These are phyloP conservation scores for Leptinotarsa lineolata DNA, from an alignment of 1,140 invertebrate species.

Conservation along the genomic window DNA sequence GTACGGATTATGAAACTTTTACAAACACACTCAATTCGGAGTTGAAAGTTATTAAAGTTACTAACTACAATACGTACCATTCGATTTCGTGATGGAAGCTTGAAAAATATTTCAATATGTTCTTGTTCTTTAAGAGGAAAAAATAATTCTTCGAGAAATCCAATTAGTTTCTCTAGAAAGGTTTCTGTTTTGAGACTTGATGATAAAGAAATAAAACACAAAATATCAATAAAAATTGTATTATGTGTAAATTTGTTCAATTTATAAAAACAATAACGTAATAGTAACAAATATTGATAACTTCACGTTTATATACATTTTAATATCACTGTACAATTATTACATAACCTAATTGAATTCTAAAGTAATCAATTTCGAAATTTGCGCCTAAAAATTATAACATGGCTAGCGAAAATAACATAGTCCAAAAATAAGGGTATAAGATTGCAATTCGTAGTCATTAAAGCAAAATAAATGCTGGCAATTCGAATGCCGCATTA, in stretches of 20 bases:
- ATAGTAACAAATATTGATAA: constrained; percentile 51
- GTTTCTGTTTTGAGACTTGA: no score
- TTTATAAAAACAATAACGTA: constrained; percentile 52
- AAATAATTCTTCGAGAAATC: no score
- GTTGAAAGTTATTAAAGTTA: no score
- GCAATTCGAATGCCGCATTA: not conserved
- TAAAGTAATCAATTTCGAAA: not conserved
- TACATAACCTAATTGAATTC: constrained; percentile 21
- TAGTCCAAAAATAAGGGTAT: constrained; percentile 6
- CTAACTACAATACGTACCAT: no score
- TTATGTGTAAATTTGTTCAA: constrained; percentile 50
- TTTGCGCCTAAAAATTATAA: not conserved
- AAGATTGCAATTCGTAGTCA: constrained; percentile 6
- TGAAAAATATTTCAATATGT: no score
- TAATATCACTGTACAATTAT: constrained; percentile 47
- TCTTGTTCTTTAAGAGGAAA: no score
- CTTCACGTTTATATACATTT: constrained; percentile 45
- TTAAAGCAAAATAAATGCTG: constrained; percentile 5
- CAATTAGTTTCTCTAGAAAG: no score
- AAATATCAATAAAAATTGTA: constrained; percentile 46
- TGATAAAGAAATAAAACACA: not conserved
- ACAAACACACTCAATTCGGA: no score
- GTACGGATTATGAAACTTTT: no score
- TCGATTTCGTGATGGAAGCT: no score
- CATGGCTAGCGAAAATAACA: constrained; percentile 4